Base-by-base conservation (phyloP, 2,888 invertebrate species). In the Liposcelis brunnea region DNA sequence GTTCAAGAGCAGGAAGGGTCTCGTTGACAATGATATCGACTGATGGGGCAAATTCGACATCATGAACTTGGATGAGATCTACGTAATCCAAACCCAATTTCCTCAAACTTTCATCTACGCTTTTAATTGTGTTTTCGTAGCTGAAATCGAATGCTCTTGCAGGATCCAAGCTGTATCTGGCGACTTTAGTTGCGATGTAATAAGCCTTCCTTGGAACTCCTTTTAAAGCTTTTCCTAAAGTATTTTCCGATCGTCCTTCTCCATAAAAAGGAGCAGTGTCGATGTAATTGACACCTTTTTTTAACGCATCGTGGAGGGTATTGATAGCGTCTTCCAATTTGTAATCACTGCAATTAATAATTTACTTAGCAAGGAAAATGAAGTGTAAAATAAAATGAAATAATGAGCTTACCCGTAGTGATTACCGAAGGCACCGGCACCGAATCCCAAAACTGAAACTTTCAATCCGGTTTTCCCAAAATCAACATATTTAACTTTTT, bases 251-350 rank as follows among this genome's bases (percentile, higher is more conserved):
- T 49, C 70, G 71, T 1, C 91, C 86, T 58, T 87, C 80, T 0
- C 94, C 94, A 58, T 94, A 94, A 78, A 79, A 94, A 0, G 90
- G 90, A 0, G 82, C 84, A 0, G 90, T 91, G 59, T 95, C 94
- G 47, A 95, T 74, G 55, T 85, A 89, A 65, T 95, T 95, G 14
- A 95, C 71, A 5, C 93, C 94, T 33, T 66, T 68, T 57, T 74
- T 77, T 2, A 94, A 59, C 0, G 82, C 80, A 52, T 75, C 67
- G 44, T 70, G 70, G 32, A 94, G 69, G 1, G 86, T 73, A 46
- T 70, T 63, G 44, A 80, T 70, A 33, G 77, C 77, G 52, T 78
- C 77, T 19, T 71, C 65, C 53, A 83, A 74, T 40, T 80, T 69
- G 50, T 68, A 72, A 0, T 66, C 58, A 43, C 83, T 84, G 58